phyloP scores from a whole-genome alignment of 2,888 invertebrate species.

The Dynastes grantii region DNA sequence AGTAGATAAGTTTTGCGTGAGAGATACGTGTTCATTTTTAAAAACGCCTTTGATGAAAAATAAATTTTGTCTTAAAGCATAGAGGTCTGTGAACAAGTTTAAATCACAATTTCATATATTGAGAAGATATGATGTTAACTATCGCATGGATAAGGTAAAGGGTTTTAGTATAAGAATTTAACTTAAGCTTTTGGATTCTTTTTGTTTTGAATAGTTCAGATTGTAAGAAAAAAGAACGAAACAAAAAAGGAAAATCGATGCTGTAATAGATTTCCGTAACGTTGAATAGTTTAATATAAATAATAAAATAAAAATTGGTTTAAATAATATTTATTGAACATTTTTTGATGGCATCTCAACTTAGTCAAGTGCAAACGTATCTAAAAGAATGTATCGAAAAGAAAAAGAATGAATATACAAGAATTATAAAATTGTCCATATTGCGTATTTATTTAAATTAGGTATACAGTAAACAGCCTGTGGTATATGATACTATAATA shows the following conservation, averaged over 20 bases:
- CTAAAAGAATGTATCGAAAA: conserved; percentile 47
- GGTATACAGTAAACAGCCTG: conserved; percentile 66
- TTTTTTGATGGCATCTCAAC: conserved; percentile 60
- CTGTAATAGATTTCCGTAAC: conserved; percentile 5
- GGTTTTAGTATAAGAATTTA: background rate
- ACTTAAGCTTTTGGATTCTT: conserved; percentile 9
- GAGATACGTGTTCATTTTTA: too few species aligned
- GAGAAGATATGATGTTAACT: too few species aligned
- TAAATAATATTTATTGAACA: conserved; percentile 59
- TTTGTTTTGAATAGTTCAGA: conserved; percentile 17
- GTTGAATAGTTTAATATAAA: conserved; percentile 33
- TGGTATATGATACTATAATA: conserved; percentile 61
- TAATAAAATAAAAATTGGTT: conserved; percentile 48
- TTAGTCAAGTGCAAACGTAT: conserved; percentile 54
- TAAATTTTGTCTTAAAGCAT: too few species aligned
- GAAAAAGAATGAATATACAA: conserved; percentile 51
- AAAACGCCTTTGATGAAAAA: too few species aligned
- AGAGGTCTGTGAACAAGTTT: too few species aligned
- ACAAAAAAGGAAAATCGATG: conserved; percentile 15
- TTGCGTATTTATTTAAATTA: conserved; percentile 66
- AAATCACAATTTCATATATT: too few species aligned
- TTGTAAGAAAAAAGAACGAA: conserved; percentile 30
- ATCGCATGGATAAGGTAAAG: background rate
- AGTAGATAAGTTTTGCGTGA: too few species aligned
- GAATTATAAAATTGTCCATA: conserved; percentile 61